Evolutionary conservation across 2,797 vertebrate species (phyloP), one percentile per base, ranked within the genome.

Genomic region (Parauchenoglanis ngamensis): DNA sequence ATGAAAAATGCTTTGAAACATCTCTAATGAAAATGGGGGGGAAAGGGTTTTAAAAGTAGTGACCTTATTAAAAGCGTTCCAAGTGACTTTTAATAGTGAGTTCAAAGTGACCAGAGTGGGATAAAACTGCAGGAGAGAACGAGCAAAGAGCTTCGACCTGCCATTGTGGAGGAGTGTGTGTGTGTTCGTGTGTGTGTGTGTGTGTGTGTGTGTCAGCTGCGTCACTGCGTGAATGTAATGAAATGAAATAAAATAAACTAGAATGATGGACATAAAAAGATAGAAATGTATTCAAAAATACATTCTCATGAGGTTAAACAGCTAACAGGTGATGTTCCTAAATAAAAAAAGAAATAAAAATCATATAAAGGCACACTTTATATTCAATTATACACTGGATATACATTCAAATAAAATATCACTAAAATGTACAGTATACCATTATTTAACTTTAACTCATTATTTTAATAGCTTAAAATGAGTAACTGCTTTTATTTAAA

Each of bases 141-240:
- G 1, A 63, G 28, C 54, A 82, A 49, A 31, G 19, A 83, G 77
- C 15, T 35, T 28, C 12, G 85, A 61, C 56, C 57, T 78, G 77
- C 75, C 59, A 77, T 84, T 88, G 90, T 89, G 78, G 44, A 57
- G 77, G 31, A 59, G 73, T 54, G 49, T 77, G 75, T 54, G 6
- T 28, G 75, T 28, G 75, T 52, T n/a, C 17, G 84, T 54, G 35
- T 21, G 21, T 46, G 59, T 28, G 77, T 86, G 88, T 89, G 92
- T 21, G 70, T 35, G 65, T 35, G 65, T 35, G 63, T 68, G 28
- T 7, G 91, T 92, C 93, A 91, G 92, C 88, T 91, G 90, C 92
- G 93, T 95, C 94, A 93, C 90, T 89, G 93, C 94, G 93, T 49
- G 4, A 49, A 49, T 54, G 56, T 61, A 61, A 28, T 12, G 11